Base-by-base conservation (phyloP, 92 coral and sea anemone species). In the Zoanthus sansibaricus region DNA sequence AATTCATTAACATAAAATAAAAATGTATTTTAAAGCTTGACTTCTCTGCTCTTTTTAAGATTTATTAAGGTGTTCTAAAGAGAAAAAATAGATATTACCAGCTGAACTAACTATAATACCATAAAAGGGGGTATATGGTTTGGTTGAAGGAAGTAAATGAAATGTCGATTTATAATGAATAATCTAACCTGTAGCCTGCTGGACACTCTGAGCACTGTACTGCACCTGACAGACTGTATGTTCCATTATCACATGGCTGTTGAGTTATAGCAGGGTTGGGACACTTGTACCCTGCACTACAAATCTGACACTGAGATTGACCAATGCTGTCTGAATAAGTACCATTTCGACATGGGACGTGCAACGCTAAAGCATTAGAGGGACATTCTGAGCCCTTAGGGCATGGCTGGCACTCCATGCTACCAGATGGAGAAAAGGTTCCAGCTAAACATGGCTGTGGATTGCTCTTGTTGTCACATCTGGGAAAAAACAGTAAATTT, bases 381-480 rank as follows among this genome's bases (percentile, higher is more conserved):
- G 98, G 96, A 51, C 98, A 95, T 21, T 83, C 87, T 75, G 96
- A 91, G 21, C 98, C 96, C 75, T 87, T 92, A 20, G 95, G 98
- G 82, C 98, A 95, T 0, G 61, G 10, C 49, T 82, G 64, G 33
- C 98, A 95, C 71, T 86, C 54, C 37, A 15, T 25, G 71, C 87
- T 88, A 16, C 86, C 86, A 18, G 88, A 69, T 21, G 86, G 87
- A n/a, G 96, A 92, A 73, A 66, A 93, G 49, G 90, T 92, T 30
- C 96, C 96, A 59, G 69, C 68, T 48, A 72, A 46, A 77, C 96
- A 95, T 3, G 79, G 86, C 13, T 87, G 80, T 5, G 92, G 96
- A 21, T 13, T 72, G 31, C 90, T 54, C 73, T 91, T 93, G 45
- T 86, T 67, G 10, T 78, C 80, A 37, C 98, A 93, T 13, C 98